These are phyloP conservation scores for Rotaria sp. DNA, from an alignment of 2,888 invertebrate species.

Conservation along the genomic window DNA sequence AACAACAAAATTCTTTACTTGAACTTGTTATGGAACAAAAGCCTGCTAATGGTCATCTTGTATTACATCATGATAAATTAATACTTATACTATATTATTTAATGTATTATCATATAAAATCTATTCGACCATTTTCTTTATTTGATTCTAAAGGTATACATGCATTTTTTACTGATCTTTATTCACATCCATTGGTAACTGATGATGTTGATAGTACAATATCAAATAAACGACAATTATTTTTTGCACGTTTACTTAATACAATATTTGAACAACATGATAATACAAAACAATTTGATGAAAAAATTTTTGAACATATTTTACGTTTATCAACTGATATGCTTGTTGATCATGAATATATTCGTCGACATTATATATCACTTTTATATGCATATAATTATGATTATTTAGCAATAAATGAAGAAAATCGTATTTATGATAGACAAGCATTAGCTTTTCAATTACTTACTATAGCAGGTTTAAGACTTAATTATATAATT, in stretches of 20 bases:
- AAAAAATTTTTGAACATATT: slow-evolving; percentile 34
- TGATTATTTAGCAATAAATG: slow-evolving; percentile 50
- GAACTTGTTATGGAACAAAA: slow-evolving; percentile 72
- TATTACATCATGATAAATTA: slow-evolving; percentile 74
- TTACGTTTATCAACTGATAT: slow-evolving; percentile 35
- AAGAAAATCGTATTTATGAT: slow-evolving; percentile 65
- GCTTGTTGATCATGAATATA: slow-evolving; percentile 37
- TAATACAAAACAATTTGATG: slow-evolving; percentile 11
- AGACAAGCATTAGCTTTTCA: slow-evolving; percentile 66
- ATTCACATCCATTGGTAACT: slow-evolving; percentile 60
- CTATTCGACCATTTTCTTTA: slow-evolving; percentile 65
- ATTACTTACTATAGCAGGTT: slow-evolving; percentile 72
- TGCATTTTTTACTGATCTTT: slow-evolving; percentile 54
- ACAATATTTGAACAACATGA: neutral
- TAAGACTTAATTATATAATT: slow-evolving; percentile 64
- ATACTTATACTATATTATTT: slow-evolving; percentile 71
- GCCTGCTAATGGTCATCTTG: slow-evolving; percentile 67
- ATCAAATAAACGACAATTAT: slow-evolving; percentile 64
- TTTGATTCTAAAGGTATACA: slow-evolving; percentile 67
- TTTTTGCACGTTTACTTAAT: slow-evolving; percentile 49
- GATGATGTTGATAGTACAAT: slow-evolving; percentile 66
- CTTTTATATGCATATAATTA: slow-evolving; percentile 38
- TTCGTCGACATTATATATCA: slow-evolving; percentile 38
- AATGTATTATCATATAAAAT: slow-evolving; percentile 67
- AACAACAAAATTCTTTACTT: slow-evolving; percentile 60